Base-by-base conservation (phyloP, 2,113 vertebrate species). In the Cheilinus undulatus region DNA sequence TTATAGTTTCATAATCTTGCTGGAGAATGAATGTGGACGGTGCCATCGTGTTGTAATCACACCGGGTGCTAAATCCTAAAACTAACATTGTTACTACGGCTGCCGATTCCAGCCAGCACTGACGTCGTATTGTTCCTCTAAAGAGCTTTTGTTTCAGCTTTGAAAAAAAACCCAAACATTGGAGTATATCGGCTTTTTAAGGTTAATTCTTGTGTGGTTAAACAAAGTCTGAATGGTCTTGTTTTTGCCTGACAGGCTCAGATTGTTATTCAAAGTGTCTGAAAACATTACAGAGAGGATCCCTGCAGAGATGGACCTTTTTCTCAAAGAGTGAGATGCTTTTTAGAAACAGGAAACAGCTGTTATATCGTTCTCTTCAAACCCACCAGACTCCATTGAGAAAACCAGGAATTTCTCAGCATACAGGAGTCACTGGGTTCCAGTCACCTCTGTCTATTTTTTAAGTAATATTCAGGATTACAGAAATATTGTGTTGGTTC, bases 1-100 rank as follows among this genome's bases (percentile, higher is more conserved):
- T n/a, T 38, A 23, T 26, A 20, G 30, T 30, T 52, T 11, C 6
- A 40, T 58, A 27, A 43, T 43, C 56, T 62, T 28, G 11, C 27
- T n/a, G 4, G 34, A 53, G 23, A 48, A n/a, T 19, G 32, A 40
- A 43, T 28, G n/a, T n/a, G 27, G 23, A 28, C 6, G 36, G 17
- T 59, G 61, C 43, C 20, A 24, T 32, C 1, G 11, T 61, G 71
- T 46, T 36, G 20, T 13, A 56, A 53, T 49, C 54, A 50, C 49
- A 72, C 50, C 7, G 24, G 51, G 50, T 45, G 40, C 34, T 38
- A 51, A 36, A 67, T 53, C 32, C 52, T 28, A 5, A 38, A 36
- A 51, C n/a, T 50, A 22, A 17, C 45, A 28, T 57, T 43, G 14
- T 34, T 53, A 34, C 42, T 32, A 54, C 14, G 1, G 13, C 13